Conservation (phyloP, 2,797 vertebrate genomes). For the Discoglossus pictus region DNA sequence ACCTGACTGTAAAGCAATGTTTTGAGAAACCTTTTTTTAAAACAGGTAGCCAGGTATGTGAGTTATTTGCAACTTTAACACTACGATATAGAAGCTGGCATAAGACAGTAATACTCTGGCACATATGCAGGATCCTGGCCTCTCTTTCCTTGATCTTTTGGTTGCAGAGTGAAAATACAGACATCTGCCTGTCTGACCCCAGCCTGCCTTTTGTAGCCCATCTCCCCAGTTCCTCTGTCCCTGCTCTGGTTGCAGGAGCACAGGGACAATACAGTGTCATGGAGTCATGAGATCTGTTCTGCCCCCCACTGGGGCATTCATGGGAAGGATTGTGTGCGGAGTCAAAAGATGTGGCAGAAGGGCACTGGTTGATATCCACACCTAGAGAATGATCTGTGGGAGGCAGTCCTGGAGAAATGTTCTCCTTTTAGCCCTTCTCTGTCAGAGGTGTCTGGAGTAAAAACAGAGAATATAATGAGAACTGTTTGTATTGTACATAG, state of each 20-base stretch:
- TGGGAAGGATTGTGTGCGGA: slow-evolving; percentile 10
- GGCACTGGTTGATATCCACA: slow-evolving; percentile 12
- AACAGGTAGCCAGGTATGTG: too few species aligned
- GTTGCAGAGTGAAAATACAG: slow-evolving; percentile 26
- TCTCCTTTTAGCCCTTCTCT: too few species aligned
- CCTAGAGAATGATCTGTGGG: slow-evolving; percentile 10
- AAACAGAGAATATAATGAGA: too few species aligned
- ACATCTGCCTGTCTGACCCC: slow-evolving; percentile 42
- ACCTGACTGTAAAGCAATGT: too few species aligned
- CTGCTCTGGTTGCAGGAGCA: slow-evolving; percentile 9
- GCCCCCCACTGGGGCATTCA: slow-evolving; percentile 41
- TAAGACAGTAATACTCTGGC: too few species aligned
- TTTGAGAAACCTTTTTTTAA: too few species aligned
- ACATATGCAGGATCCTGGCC: too few species aligned
- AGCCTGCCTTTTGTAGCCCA: slow-evolving; percentile 35
- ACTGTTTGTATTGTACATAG: too few species aligned
- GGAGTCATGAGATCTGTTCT: slow-evolving; percentile 39
- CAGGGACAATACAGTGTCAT: slow-evolving; percentile 21
- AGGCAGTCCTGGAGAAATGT: too few species aligned
- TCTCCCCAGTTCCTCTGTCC: slow-evolving; percentile 18
- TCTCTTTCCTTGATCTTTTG: slow-evolving; percentile 14
- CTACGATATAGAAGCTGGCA: too few species aligned
- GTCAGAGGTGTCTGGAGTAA: too few species aligned
- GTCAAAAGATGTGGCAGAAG: slow-evolving; percentile 8
- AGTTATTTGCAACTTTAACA: too few species aligned